Base-by-base conservation (phyloP, 2,797 vertebrate species). In the Pachyuromys duprasi region DNA sequence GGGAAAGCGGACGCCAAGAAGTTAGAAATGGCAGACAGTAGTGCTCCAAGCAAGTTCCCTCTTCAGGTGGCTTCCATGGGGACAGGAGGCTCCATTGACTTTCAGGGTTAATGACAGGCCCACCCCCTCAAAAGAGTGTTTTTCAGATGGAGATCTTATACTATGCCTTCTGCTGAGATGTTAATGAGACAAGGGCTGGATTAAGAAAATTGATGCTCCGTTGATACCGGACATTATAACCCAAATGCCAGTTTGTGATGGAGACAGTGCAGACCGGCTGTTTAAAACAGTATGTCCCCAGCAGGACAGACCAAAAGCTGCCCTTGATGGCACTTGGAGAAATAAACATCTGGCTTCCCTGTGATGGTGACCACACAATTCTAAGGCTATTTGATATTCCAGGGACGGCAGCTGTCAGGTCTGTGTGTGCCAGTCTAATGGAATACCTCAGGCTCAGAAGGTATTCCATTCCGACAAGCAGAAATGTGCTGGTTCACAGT, bases 111-210 rank as follows among this genome's bases (percentile, higher is more conserved):
- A 36, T 6, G 39, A 78, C 62, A 87, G 13, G 45, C 22, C 81
- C 31, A 22, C 7, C 11, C 53, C 24, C 63, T 18, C 8, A 14
- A 22, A 39, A 72, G 9, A 17, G 15, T 42, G 5, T 22, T 62
- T 6, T 45, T 90, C 31, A 60, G 76, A 39, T 31, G 13, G 17
- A 60, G 92, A 17, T 18, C 8, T 72, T 90, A 28, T n/a, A 4
- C n/a, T 22, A 45, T 4, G 45, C 24, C 28, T 95, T 91, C 76
- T 88, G 67, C 86, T 90, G 92, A 93, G 78, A 88, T 24, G 33
- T 22, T 75, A 55, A 89, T 67, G 42, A 94, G 42, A 69, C 62
- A 60, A 76, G 65, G 69, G 15, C 31, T 88, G 63, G 20, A 65
- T 93, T 83, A 63, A 79, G 83, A 94, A 94, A 91, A 78, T 3